Evolutionary conservation across 2,888 invertebrate species (phyloP).

Genomic region (Sphecodes monilicornis): DNA sequence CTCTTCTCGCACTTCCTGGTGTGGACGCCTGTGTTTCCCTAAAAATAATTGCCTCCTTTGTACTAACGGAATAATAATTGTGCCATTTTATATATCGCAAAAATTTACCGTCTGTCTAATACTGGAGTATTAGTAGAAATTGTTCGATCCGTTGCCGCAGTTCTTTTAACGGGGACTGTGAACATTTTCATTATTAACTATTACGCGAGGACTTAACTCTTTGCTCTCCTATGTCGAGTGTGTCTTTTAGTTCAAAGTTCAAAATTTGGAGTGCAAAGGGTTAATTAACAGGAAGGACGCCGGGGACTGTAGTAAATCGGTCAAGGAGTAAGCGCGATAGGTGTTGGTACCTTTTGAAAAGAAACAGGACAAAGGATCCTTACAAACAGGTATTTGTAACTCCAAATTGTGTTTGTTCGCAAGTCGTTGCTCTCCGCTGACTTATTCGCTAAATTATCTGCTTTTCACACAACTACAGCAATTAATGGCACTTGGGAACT

Average conservation of each 20-base stretch:
- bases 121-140: conserved; percentile 65
- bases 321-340: conserved; percentile 8
- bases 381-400: conserved; percentile 60
- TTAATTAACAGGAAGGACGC: too few relatives aligned
- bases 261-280: too few relatives aligned
- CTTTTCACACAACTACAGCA: conserved; percentile 69
- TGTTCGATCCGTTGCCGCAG: conserved; percentile 67
- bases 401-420: conserved; percentile 76
- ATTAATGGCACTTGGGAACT: conserved; percentile 72
- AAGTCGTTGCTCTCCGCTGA: conserved; percentile 73
- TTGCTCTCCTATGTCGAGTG: too few relatives aligned
- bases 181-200: conserved; percentile 35
- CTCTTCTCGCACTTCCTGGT: conserved; percentile 86
- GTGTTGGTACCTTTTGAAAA: conserved; percentile 47
- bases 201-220: too few relatives aligned
- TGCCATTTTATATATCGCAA: not conserved
- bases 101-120: conserved; percentile 62
- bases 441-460: conserved; percentile 74
- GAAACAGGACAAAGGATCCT: conserved; percentile 46
- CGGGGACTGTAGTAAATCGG: not conserved
- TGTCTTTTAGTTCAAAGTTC: too few relatives aligned
- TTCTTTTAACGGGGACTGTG: conserved; percentile 77
- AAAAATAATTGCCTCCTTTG: conserved; percentile 28
- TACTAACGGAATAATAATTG: not conserved
- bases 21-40: conserved; percentile 79